Evolutionary conservation across 2,113 vertebrate species (phyloP).

Genomic region (Platichthys flesus): DNA sequence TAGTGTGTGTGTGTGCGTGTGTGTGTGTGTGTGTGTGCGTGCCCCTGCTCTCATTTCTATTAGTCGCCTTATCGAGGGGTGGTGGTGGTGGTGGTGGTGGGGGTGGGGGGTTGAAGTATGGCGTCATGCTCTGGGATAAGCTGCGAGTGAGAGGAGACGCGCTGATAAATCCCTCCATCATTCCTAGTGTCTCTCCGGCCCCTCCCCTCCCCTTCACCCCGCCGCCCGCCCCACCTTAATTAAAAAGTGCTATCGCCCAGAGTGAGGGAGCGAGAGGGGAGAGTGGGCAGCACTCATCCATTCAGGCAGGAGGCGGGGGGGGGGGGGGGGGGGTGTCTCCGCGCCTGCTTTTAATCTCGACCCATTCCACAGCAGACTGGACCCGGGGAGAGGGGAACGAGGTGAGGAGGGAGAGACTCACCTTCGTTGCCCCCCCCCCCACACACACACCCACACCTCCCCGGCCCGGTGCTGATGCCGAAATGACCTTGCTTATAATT

Average conservation of each 20-base stretch:
- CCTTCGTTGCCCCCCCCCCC: constrained; percentile 4
- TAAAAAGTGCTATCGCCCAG: constrained; percentile 83
- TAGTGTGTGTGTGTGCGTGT: constrained; percentile 32
- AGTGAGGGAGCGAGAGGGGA: constrained; percentile 75
- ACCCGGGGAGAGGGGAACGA: constrained; percentile 38
- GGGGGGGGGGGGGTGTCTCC: constrained; percentile 44
- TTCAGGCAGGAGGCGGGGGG: constrained; percentile 66
- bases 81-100: too few relatives aligned
- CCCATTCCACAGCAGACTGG: constrained; percentile 57
- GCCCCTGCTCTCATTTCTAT: constrained; percentile 72
- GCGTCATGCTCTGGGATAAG: constrained; percentile 76
- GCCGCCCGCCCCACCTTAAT: constrained; percentile 73
- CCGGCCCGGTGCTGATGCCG: too few relatives aligned
- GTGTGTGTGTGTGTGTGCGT: constrained; percentile 22
- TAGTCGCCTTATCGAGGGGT: constrained; percentile 74
- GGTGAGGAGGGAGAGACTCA: constrained; percentile 1
- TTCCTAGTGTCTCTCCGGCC: constrained; percentile 46
- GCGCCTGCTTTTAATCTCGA: constrained; percentile 70
- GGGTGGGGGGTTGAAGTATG: constrained; percentile 41
- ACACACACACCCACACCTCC: not conserved
- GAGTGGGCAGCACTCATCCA: constrained; percentile 72
- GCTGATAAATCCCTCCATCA: constrained; percentile 82
- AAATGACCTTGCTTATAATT: too few relatives aligned
- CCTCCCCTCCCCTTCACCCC: constrained; percentile 7
- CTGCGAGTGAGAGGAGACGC: constrained; percentile 66